Evolutionary conservation across 2,888 invertebrate genomes (phyloP), one percentile per base, ranked within the genome.

Genomic region (Cheiracanthium punctorium): DNA sequence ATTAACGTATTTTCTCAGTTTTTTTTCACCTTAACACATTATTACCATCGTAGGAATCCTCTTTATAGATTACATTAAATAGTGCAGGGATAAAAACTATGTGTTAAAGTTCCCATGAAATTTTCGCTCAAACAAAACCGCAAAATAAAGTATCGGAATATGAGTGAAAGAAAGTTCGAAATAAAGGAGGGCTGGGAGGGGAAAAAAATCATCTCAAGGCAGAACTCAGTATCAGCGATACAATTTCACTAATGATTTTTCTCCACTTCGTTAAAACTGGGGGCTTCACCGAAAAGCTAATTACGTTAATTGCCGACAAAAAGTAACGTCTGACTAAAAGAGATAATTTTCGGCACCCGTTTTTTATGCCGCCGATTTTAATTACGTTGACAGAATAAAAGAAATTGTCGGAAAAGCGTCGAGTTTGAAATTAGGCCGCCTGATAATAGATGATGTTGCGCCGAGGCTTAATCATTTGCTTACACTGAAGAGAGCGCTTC

Each of bases 161-260:
- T 52, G 48, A 37, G 65, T 73, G 71, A 52, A 80, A 72, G 80
- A 80, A 80, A 32, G 41, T 30, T 73, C 58, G 77, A 67, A 79
- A 52, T 72, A 69, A 41, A 48, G 72, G 43, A 64, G 64, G 64
- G 41, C 5, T 20, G 65, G n/a, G 48, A 73, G 72, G 72, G 65
- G n/a, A 48, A 73, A 77, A 77, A 77, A 79, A 58, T 24, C 30
- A 17, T 30, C 29, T 67, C 33, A 71, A 67, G 76, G 76, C 79
- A 74, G 74, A 80, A 79, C 52, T 72, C 79, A 64, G 73, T 80
- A 75, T 80, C 85, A 86, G 80, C 85, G 85, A 86, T 86, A 86
- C 85, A 86, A 86, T 86, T 86, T 80, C 85, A 75, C 80, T 86
- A 86, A 86, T 86, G 85, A 86, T 86, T 86, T 85, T 86, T 74